Evolutionary conservation across 2,113 vertebrate species (phyloP).

Genomic region (Oryzias melastigma): DNA sequence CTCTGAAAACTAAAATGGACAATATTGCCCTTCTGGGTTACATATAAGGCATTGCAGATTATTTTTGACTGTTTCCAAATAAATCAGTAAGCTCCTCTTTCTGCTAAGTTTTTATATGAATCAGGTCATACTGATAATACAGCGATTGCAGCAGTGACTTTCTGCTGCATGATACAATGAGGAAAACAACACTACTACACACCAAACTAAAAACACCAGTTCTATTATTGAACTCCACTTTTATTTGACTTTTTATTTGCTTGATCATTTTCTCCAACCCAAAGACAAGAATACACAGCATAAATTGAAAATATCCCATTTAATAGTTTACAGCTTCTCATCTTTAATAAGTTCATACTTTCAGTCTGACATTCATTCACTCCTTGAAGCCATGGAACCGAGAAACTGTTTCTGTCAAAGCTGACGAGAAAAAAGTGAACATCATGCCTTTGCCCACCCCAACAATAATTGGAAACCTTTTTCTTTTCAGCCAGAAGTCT

Average conservation of each 20-base stretch:
- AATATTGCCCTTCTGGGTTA: too few relatives aligned
- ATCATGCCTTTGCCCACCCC: conserved; percentile 29
- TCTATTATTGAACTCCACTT: conserved; percentile 38
- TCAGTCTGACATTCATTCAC: conserved; percentile 75
- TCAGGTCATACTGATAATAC: too few relatives aligned
- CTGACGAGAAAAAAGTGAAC: conserved; percentile 40
- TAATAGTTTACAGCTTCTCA: conserved; percentile 90
- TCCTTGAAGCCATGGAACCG: conserved; percentile 67
- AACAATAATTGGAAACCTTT: conserved; percentile 26
- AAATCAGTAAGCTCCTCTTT: too few relatives aligned
- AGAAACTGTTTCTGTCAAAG: conserved; percentile 66
- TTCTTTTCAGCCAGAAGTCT: conserved; percentile 47
- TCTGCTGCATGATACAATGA: too few relatives aligned
- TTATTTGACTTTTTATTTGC: conserved; percentile 83
- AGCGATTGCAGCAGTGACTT: too few relatives aligned
- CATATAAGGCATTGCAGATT: too few relatives aligned
- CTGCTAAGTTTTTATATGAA: too few relatives aligned
- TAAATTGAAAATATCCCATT: conserved; percentile 96
- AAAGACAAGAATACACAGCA: conserved; percentile 98
- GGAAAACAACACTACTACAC: not conserved
- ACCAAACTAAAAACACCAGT: conserved; percentile 33
- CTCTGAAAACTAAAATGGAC: too few relatives aligned
- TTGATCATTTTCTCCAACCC: conserved; percentile 93
- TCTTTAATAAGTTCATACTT: conserved; percentile 68
- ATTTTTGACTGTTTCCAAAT: too few relatives aligned